Base-by-base conservation (phyloP, 2,888 invertebrate genomes). In the Rambutsinella grinnellia region DNA sequence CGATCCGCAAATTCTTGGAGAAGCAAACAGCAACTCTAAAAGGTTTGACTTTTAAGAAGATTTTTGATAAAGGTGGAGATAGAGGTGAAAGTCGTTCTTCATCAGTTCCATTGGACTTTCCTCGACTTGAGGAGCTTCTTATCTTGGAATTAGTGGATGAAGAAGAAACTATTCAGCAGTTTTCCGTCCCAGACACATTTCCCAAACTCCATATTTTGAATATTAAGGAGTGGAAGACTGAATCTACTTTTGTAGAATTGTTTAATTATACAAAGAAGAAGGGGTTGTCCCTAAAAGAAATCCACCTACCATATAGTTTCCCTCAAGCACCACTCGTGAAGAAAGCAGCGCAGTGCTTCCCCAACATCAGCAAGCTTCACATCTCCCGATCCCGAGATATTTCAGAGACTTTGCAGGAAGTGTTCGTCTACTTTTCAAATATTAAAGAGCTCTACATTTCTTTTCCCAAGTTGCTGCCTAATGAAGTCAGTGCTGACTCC, bases 151-250 rank as follows among this genome's bases (percentile, higher is more conserved):
- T 79, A 19, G 61, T 66, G 10, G n/a, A n/a, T n/a, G 60, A 69
- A 5, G 79, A 76, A 24, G 53, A 51, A 57, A 56, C 23, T 47
- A 49, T 76, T 36, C 17, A 28, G 3, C 62, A 65, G 17, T 76
- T 79, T 67, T 66, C 57, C 3, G 75, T 68, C 26, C 28, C 44
- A 1, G 62, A 79, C 5, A 70, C 51, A 10, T 79, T 79, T 36
- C 79, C 79, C 8, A 61, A 66, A 3, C 28, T 79, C 24, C 54
- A 65, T 26, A 53, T 36, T 17, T 51, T 76, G 28, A 57, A 70
- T 24, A 44, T 76, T 26, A n/a, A 63, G 1, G 65, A 70, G 15
- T 76, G 76, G 76, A 70, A 70, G 60, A 66, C 51, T 60, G 58
- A 58, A 58, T 3, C 10, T 5, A 53, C 70, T 0, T 6, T 49